These are phyloP conservation scores for Thamnophis sirtalis DNA, from an alignment of 2,113 vertebrate species.

Conservation along the genomic window DNA sequence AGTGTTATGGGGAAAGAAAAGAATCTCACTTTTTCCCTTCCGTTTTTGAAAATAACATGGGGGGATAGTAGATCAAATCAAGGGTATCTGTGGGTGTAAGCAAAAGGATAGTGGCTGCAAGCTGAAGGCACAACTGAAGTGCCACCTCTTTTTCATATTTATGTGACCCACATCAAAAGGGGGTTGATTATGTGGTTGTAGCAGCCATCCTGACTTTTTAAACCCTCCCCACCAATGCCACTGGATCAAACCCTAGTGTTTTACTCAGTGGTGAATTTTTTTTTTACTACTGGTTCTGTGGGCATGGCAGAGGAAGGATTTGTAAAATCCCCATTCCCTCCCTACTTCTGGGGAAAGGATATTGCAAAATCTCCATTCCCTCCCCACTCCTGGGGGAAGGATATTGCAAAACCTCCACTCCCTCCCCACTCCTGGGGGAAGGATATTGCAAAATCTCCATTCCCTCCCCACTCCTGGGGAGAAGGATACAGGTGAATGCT, in stretches of 20 bases:
- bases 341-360: no score
- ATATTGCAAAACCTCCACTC: no score
- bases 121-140: not conserved
- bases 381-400: no score
- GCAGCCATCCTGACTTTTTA: not conserved
- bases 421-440: no score
- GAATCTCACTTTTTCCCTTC: not conserved
- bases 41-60: not conserved
- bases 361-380: no score
- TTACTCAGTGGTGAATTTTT: no score
- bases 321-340: no score
- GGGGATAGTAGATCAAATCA: not conserved
- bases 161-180: not conserved
- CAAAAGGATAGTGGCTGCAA: not conserved
- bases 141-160: not conserved
- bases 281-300: no score
- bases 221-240: not conserved
- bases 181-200: not conserved
- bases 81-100: not conserved
- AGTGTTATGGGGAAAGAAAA: not conserved
- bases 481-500: no score
- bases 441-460: no score
- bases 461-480: no score
- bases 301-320: no score
- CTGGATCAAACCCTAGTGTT: accelerated